These are phyloP conservation scores for Oophaga pumilio DNA, from an alignment of 2,113 vertebrate species.

Conservation along the genomic window DNA sequence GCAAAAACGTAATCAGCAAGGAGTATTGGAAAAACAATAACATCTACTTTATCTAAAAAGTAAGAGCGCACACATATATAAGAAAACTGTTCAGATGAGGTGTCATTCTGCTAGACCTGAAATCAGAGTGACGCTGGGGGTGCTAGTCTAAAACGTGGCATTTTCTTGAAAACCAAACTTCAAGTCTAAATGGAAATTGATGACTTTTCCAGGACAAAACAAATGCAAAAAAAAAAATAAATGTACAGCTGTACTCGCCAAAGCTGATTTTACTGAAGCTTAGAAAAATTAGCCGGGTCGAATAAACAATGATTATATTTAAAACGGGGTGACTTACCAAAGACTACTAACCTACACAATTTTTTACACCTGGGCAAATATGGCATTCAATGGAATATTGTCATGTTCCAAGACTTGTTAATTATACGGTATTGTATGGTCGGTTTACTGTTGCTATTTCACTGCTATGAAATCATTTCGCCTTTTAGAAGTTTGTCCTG, in stretches of 20 bases:
- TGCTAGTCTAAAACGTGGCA: conserved; percentile 12
- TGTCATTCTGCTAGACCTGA: conserved; percentile 26
- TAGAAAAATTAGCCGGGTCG: not conserved
- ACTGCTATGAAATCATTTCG: no score
- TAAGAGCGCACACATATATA: conserved; percentile 43
- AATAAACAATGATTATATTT: not conserved
- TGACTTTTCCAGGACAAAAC: not conserved
- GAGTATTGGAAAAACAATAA: conserved; percentile 55
- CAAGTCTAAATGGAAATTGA: conserved; percentile 30
- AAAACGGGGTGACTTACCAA: not conserved
- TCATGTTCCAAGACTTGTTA: no score
- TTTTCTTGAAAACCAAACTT: conserved; percentile 40
- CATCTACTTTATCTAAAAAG: conserved; percentile 45
- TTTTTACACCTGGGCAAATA: no score
- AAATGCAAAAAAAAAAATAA: not conserved
- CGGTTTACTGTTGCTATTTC: no score
- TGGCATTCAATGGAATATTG: not conserved
- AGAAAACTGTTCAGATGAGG: conserved; percentile 37
- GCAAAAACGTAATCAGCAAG: conserved; percentile 51
- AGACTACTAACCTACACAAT: not conserved
- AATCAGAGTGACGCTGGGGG: conserved; percentile 30
- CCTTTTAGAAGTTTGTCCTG: no score
- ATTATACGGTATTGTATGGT: no score
- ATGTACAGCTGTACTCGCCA: not conserved
- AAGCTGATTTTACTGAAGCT: not conserved